Evolutionary conservation across 2,113 vertebrate genomes (phyloP).

Genomic region (Phainopepla nitens): DNA sequence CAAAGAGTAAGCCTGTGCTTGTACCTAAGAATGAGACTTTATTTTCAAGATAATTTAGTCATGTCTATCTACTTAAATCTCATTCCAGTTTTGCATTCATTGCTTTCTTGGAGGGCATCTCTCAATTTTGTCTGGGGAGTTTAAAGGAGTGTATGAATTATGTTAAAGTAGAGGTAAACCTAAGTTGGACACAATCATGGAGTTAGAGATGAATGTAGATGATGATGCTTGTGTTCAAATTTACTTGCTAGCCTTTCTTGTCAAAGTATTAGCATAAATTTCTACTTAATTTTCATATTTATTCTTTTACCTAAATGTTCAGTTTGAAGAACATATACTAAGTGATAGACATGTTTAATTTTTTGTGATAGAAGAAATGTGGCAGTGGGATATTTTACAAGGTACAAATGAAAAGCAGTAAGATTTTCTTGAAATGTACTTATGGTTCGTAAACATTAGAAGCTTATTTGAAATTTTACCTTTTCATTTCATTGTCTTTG

Average conservation of each 20-base stretch:
- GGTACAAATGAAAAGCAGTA: neutral
- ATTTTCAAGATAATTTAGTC: neutral
- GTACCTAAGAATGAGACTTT: neutral
- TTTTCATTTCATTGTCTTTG: neutral
- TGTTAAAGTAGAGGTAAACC: neutral
- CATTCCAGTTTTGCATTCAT: neutral
- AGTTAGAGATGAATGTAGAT: neutral
- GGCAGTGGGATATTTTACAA: neutral
- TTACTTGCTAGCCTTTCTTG: neutral
- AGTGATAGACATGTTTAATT: neutral
- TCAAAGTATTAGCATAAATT: neutral
- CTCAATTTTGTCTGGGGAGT: neutral
- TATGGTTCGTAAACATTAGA: neutral
- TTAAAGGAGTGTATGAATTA: neutral
- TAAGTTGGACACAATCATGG: fast-evolving
- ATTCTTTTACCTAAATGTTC: neutral
- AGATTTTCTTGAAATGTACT: neutral
- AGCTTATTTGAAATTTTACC: neutral
- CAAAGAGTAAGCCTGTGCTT: neutral
- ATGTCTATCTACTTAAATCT: neutral
- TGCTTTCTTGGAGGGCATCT: neutral
- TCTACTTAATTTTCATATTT: neutral
- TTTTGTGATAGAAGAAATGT: neutral
- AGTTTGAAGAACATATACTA: neutral
- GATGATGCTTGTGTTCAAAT: neutral